Percentiles rank a stretch among this genome's conserved stretches.
Evolutionary conservation across 2,888 invertebrate species (phyloP).

Genomic region (Dolichomitus sp.): DNA sequence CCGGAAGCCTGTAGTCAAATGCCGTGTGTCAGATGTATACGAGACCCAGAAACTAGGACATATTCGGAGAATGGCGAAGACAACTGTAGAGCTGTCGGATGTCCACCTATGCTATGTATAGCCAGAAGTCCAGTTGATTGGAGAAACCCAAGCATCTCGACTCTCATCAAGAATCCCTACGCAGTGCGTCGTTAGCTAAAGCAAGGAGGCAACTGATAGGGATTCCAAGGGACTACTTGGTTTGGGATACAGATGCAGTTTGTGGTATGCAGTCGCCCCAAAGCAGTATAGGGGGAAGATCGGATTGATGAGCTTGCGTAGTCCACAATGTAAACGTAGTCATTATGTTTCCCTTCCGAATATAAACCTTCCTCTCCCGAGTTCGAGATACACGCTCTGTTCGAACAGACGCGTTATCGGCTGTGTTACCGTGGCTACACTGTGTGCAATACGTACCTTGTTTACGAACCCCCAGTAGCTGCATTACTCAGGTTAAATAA

Average conservation of each 20-base stretch:
- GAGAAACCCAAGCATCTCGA: conserved; percentile 12
- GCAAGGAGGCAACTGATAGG: conserved; percentile 48
- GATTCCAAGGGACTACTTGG: conserved; percentile 18
- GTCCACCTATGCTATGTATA: neutral
- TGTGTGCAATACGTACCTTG: no score
- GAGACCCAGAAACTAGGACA: neutral
- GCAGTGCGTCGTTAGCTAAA: conserved; percentile 32
- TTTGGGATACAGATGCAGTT: conserved; percentile 13
- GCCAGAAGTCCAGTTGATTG: conserved; percentile 46
- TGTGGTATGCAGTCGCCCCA: conserved; percentile 1
- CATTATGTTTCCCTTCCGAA: conserved; percentile 30
- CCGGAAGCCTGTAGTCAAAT: neutral
- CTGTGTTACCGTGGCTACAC: neutral
- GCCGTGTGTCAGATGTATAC: no score
- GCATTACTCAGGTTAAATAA: no score
- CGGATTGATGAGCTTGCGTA: conserved; percentile 32
- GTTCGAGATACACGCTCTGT: neutral
- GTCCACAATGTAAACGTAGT: conserved; percentile 3
- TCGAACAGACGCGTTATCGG: neutral
- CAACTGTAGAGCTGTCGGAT: neutral
- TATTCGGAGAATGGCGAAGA: conserved; percentile 13
- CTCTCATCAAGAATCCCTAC: conserved; percentile 12
- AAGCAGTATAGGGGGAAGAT: neutral
- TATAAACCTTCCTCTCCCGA: conserved; percentile 11
- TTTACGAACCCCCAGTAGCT: no score